These are phyloP conservation scores for Probaryconus sp. DNA, from an alignment of 1,140 invertebrate genomes.

Conservation along the genomic window DNA sequence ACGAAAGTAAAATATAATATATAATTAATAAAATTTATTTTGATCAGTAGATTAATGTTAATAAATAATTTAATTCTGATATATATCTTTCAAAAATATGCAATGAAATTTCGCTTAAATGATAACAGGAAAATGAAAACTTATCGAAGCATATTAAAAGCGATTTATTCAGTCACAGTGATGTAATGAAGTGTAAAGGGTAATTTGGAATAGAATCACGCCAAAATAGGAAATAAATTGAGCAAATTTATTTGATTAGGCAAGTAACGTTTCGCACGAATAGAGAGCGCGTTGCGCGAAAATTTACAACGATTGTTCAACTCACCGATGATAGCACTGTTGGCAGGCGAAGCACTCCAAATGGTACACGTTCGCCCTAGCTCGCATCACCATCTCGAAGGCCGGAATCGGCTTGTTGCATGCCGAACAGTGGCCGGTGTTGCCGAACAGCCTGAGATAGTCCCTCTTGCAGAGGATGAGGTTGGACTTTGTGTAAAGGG, in stretches of 20 bases:
- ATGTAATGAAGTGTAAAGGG: neutral
- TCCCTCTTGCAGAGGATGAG: constrained; percentile 98
- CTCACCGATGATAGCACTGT: constrained; percentile 98
- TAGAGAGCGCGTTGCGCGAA: neutral
- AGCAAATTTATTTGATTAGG: neutral
- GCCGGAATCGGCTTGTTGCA: constrained; percentile 98
- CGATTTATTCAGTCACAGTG: no score
- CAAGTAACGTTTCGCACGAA: neutral
- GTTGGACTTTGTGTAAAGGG: constrained; percentile 97
- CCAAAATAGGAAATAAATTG: constrained; percentile 54
- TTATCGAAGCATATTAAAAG: no score
- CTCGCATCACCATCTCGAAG: constrained; percentile 99
- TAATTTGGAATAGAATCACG: neutral
- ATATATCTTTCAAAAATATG: no score
- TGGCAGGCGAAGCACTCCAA: constrained; percentile 99
- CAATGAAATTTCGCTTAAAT: no score
- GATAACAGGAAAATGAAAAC: no score
- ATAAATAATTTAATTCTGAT: no score
- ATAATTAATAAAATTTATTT: no score
- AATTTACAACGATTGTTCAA: constrained; percentile 39
- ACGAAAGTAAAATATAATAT: no score
- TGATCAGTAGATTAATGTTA: no score
- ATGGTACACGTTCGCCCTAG: constrained; percentile 97
- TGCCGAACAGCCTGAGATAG: constrained; percentile 96
- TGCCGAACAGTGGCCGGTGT: constrained; percentile 95